These are phyloP conservation scores for Setipinna tenuifilis DNA, from an alignment of 2,797 vertebrate species.

Conservation along the genomic window DNA sequence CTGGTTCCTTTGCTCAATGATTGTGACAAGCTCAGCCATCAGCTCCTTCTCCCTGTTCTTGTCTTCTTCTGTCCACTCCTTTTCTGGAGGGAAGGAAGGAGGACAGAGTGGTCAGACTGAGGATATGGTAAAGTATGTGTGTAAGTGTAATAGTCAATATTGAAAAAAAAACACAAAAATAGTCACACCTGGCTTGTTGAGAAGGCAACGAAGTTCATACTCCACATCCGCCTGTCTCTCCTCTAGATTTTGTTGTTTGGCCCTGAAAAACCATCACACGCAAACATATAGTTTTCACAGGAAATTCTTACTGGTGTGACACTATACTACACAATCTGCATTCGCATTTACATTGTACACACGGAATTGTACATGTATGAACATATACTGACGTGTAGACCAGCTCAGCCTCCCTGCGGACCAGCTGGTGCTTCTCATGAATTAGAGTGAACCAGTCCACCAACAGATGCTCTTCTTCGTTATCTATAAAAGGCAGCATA, in stretches of 20 bases:
- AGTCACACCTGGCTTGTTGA: slow-evolving; percentile 92
- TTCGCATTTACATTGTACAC: not conserved
- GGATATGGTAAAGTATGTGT: not conserved
- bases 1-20: slow-evolving; percentile 95
- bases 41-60: slow-evolving; percentile 89
- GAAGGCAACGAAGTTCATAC: slow-evolving; percentile 93
- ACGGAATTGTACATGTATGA: too few relatives aligned
- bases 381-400: slow-evolving; percentile 88
- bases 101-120: not conserved
- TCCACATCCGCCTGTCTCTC: slow-evolving; percentile 96
- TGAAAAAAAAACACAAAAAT: not conserved
- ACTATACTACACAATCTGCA: too few relatives aligned
- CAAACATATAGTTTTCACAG: not conserved
- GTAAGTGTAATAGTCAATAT: not conserved
- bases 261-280: slow-evolving; percentile 68
- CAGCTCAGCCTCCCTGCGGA: slow-evolving; percentile 92
- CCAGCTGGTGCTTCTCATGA: slow-evolving; percentile 94
- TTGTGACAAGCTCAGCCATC: slow-evolving; percentile 92
- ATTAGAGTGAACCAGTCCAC: slow-evolving; percentile 99
- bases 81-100: slow-evolving; percentile 76
- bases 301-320: too few relatives aligned
- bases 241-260: slow-evolving; percentile 96
- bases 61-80: slow-evolving; percentile 95
- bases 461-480: slow-evolving; percentile 87
- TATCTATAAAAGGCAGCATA: slow-evolving; percentile 73